Conservation (phyloP, 2,797 vertebrate genomes). For the Fringilla coelebs region DNA sequence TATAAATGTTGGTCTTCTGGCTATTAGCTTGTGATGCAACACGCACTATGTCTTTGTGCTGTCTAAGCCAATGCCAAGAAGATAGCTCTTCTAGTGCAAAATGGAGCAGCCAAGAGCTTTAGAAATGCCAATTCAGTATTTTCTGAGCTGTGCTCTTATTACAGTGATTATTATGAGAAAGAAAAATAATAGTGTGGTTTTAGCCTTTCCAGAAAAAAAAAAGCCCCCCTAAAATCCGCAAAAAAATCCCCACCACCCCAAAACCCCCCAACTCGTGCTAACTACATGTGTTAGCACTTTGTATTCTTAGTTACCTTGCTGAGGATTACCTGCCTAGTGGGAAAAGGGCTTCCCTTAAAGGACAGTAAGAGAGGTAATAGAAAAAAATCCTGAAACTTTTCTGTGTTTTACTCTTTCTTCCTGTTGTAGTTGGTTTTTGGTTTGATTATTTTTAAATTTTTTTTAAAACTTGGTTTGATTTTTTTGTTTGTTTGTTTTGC, state of each 20-base stretch:
- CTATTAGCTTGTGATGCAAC: slow-evolving; percentile 22
- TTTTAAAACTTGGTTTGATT: neutral
- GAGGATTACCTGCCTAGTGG: neutral
- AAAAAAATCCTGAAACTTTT: neutral
- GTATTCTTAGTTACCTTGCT: neutral
- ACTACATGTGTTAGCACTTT: neutral
- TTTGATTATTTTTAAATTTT: neutral
- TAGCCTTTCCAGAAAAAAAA: neutral
- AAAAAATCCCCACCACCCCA: neutral
- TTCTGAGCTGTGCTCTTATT: neutral
- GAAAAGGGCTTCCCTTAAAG: neutral
- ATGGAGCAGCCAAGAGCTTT: neutral
- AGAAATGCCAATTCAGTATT: slow-evolving; percentile 11
- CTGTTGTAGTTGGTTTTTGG: neutral
- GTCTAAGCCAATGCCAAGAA: neutral
- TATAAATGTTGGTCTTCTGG: slow-evolving; percentile 26
- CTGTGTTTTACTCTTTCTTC: neutral
- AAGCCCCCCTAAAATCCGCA: neutral
- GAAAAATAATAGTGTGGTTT: neutral
- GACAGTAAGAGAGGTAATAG: neutral
- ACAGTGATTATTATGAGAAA: neutral
- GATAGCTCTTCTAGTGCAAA: neutral
- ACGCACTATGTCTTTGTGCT: neutral
- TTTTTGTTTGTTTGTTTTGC: neutral
- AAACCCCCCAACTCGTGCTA: neutral